Evolutionary conservation across 1,140 invertebrate genomes (phyloP).

Genomic region (Brachystomella parvula): DNA sequence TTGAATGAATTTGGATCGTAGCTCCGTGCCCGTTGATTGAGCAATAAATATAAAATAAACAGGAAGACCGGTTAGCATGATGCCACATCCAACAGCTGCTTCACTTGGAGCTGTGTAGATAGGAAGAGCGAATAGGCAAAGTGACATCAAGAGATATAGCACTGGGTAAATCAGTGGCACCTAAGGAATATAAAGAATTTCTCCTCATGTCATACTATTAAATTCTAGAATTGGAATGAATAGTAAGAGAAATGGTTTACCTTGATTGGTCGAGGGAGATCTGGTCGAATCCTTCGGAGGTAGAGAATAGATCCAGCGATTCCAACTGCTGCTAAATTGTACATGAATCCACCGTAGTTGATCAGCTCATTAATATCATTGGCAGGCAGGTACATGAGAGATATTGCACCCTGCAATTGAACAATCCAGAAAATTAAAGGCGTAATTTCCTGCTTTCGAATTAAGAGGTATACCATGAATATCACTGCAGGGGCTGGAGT

Average conservation of each 20-base stretch:
- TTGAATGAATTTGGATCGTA: neutral
- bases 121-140: conserved; percentile 12
- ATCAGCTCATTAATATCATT: conserved; percentile 82
- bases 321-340: conserved; percentile 76
- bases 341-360: conserved; percentile 86
- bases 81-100: conserved; percentile 11
- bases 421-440: neutral
- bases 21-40: neutral
- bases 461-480: conserved; percentile 63
- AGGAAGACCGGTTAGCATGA: conserved; percentile 11
- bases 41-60: conserved; percentile 7
- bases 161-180: neutral
- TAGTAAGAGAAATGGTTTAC: conserved; percentile 49
- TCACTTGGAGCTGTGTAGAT: conserved; percentile 13
- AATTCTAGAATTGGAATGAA: conserved; percentile 33
- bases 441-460: neutral
- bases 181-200: neutral
- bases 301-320: conserved; percentile 81
- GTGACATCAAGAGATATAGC: neutral
- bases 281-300: conserved; percentile 66
- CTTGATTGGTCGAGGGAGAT: conserved; percentile 59
- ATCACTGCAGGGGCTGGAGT: conserved; percentile 83
- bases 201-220: neutral
- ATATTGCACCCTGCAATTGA: conserved; percentile 51
- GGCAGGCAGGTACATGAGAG: conserved; percentile 72